A percentile compares a stretch with the other conserved stretches of the same genome.
Conservation (phyloP, 2,797 vertebrate genomes). For the Chelmon rostratus region DNA sequence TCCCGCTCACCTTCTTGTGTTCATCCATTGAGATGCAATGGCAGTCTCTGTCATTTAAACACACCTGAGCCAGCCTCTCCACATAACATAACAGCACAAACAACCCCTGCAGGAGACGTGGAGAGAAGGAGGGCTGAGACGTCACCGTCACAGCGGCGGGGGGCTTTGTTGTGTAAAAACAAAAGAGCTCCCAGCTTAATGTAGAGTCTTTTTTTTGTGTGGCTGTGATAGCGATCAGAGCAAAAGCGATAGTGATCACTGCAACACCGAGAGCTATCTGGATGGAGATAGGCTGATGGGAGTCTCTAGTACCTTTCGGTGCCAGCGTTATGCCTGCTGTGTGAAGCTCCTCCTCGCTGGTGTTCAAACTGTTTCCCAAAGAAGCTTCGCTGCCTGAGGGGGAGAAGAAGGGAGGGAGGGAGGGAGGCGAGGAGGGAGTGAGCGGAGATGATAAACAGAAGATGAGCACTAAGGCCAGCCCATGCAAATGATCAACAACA, state of each 20-base stretch:
- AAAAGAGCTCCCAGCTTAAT: slow-evolving; percentile 64
- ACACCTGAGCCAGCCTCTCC: slow-evolving; percentile 40
- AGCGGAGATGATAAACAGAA: slow-evolving; percentile 53
- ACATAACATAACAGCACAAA: slow-evolving; percentile 52
- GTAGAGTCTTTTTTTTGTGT: slow-evolving; percentile 53
- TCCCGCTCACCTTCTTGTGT: slow-evolving; percentile 31
- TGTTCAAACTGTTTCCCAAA: slow-evolving; percentile 85
- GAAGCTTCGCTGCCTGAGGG: slow-evolving; percentile 85
- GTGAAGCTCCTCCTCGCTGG: slow-evolving; percentile 88
- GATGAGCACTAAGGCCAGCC: slow-evolving; percentile 46
- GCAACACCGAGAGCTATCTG: slow-evolving; percentile 65
- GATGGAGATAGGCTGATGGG: slow-evolving; percentile 61
- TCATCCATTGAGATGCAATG: slow-evolving; percentile 52
- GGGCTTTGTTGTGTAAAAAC: slow-evolving; percentile 79
- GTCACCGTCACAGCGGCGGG: slow-evolving; percentile 50
- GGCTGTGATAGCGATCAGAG: slow-evolving; percentile 71
- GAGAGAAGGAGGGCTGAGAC: slow-evolving; percentile 20
- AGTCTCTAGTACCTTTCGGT: slow-evolving; percentile 81
- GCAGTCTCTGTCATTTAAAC: slow-evolving; percentile 33
- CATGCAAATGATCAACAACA: slow-evolving; percentile 62
- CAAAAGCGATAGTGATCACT: slow-evolving; percentile 70
- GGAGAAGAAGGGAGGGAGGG: not conserved
- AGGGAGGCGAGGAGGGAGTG: not conserved
- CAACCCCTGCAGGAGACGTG: slow-evolving; percentile 57
- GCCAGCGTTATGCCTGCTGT: slow-evolving; percentile 77